Conservation (phyloP, 2,888 invertebrate genomes). For the Chrysotoxum bicinctum region DNA sequence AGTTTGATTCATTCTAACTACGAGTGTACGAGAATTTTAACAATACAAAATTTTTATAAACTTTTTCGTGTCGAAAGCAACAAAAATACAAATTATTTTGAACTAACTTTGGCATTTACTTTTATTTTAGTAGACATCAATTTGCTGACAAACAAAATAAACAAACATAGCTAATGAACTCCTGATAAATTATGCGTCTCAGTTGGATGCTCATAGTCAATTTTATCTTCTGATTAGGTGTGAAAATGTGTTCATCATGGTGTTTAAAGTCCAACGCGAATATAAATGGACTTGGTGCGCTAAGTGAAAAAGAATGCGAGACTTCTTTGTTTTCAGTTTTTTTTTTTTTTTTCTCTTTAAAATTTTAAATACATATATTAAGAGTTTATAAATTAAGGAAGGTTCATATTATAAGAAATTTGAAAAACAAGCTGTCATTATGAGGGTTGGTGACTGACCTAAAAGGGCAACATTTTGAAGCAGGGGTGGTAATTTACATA, state of each 20-base stretch:
- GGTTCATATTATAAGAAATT: background rate
- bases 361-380: background rate
- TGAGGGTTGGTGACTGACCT: background rate
- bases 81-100: too few species aligned
- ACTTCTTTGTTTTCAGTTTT: background rate
- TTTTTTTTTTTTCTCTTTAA: too few species aligned
- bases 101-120: too few species aligned
- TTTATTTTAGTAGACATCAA: conserved; percentile 72
- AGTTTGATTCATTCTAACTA: too few species aligned
- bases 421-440: background rate
- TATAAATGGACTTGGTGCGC: background rate
- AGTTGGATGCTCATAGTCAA: background rate
- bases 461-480: background rate
- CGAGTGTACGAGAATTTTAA: too few species aligned
- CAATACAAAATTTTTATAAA: too few species aligned
- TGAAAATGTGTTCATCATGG: conserved; percentile 10
- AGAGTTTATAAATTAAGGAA: background rate
- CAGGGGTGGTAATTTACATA: background rate
- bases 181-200: conserved; percentile 4
- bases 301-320: background rate
- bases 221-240: conserved; percentile 14
- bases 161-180: background rate
- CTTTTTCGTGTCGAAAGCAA: too few species aligned
- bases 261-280: background rate
- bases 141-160: conserved; percentile 18